Conservation (phyloP, 2,113 vertebrate genomes). For the Columba livia region DNA sequence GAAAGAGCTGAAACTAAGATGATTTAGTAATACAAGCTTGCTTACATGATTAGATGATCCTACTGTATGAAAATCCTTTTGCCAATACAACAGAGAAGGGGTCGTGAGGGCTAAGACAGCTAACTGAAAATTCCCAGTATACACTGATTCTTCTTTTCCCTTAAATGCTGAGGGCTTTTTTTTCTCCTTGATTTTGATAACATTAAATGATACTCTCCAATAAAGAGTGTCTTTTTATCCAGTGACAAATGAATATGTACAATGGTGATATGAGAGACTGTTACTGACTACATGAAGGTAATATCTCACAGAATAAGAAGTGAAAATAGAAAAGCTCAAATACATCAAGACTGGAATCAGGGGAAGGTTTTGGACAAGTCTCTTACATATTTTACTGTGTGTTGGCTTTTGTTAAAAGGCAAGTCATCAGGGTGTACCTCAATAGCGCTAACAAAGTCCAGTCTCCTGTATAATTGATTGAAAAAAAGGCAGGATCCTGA, state of each 20-base stretch:
- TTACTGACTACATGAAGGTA: background rate
- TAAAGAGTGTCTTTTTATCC: background rate
- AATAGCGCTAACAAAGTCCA: background rate
- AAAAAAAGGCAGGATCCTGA: background rate
- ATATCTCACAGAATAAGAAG: background rate
- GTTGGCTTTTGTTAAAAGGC: background rate
- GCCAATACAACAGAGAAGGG: background rate
- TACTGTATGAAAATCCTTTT: background rate
- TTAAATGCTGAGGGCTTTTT: background rate
- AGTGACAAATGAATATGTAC: background rate
- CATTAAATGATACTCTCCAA: background rate
- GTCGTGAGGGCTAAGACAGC: accelerated
- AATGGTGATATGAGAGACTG: background rate
- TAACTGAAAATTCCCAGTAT: background rate
- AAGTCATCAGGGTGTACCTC: background rate
- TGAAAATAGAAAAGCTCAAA: background rate
- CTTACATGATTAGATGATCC: background rate
- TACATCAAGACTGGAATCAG: background rate
- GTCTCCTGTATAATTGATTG: background rate
- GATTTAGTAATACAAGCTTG: background rate
- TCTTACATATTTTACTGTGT: background rate
- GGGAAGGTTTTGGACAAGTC: background rate
- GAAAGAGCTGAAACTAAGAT: background rate
- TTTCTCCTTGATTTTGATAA: background rate
- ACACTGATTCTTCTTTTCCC: background rate